Evolutionary conservation across 2,797 vertebrate genomes (phyloP).

Genomic region (Tenualosa thibaudeaui): DNA sequence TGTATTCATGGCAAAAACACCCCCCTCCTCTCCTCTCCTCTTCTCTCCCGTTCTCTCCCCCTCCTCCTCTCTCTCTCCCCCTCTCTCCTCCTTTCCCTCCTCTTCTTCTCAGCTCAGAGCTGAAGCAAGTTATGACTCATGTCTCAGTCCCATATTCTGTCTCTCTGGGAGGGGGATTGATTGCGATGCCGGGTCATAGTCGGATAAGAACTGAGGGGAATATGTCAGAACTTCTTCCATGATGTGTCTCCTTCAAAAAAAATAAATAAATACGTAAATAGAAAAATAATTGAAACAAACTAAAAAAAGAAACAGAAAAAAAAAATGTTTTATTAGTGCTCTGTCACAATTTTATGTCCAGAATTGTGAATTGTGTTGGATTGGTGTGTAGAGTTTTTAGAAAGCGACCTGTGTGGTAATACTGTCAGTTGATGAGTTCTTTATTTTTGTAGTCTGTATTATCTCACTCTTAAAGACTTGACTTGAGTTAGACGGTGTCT

Average conservation of each 20-base stretch:
- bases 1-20: background rate
- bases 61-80: background rate
- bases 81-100: background rate
- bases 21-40: background rate
- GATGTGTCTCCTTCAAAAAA: constrained; percentile 32
- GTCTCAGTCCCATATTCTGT: constrained; percentile 35
- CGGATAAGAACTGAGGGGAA: constrained; percentile 34
- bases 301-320: background rate
- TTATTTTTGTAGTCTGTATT: constrained; percentile 37
- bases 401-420: constrained; percentile 17
- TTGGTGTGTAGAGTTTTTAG: constrained; percentile 16
- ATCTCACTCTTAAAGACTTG: constrained; percentile 34
- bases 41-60: background rate
- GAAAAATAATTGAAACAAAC: background rate
- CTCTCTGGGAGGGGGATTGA: constrained; percentile 45
- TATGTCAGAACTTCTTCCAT: constrained; percentile 44
- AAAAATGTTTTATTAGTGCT: constrained; percentile 6
- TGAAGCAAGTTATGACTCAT: constrained; percentile 28
- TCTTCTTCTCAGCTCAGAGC: background rate
- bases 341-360: constrained; percentile 38
- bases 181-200: constrained; percentile 40
- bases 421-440: constrained; percentile 11
- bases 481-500: constrained; percentile 33
- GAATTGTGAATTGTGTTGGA: constrained; percentile 44
- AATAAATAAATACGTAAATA: background rate